Conservation (phyloP, 2,113 vertebrate species). For the Leiothrix lutea region DNA sequence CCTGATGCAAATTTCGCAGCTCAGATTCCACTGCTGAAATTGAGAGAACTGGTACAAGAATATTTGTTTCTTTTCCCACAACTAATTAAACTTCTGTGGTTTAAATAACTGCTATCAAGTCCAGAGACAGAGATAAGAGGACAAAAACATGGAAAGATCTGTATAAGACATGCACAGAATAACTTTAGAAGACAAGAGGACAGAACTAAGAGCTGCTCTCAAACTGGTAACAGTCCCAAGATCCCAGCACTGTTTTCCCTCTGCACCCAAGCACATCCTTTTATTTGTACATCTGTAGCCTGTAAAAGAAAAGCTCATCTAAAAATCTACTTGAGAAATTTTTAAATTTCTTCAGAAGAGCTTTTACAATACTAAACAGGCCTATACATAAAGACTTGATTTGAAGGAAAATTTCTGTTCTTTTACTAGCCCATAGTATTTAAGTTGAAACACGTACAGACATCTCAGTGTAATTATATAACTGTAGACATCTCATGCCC, state of each 20-base stretch:
- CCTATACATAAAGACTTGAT: background rate
- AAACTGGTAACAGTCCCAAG: conserved; percentile 17
- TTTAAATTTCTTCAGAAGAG: background rate
- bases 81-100: conserved; percentile 72
- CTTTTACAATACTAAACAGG: background rate
- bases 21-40: conserved; percentile 48
- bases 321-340: background rate
- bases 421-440: background rate
- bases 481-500: background rate
- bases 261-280: background rate
- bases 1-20: conserved; percentile 64
- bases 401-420: background rate
- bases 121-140: conserved; percentile 61
- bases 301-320: background rate
- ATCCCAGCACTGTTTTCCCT: background rate
- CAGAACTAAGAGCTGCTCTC: conserved; percentile 35
- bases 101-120: conserved; percentile 63
- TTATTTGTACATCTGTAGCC: background rate
- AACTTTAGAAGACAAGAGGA: conserved; percentile 44
- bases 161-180: conserved; percentile 50
- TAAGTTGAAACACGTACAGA: background rate
- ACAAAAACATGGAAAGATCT: conserved; percentile 61
- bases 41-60: conserved; percentile 51
- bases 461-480: background rate
- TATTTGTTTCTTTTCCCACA: conserved; percentile 57